Evolutionary conservation across 2,888 invertebrate genomes (phyloP), one percentile per base, ranked within the genome.

Genomic region (Lycophotia porphyrea): DNA sequence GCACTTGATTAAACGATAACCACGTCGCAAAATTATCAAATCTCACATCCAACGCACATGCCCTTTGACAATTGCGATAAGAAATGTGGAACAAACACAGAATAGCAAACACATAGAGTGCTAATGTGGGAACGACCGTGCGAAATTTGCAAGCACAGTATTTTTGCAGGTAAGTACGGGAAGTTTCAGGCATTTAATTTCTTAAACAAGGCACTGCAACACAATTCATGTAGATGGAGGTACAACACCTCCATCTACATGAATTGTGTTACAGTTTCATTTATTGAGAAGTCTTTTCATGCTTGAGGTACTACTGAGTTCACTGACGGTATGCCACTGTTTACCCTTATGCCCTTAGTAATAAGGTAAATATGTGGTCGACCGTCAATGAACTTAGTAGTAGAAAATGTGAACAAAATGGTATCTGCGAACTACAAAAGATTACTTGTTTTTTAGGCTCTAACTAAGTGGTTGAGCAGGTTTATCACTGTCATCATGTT

Each of bases 21-120:
- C 80, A 75, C 75, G 71, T 78, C 67, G 78, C 82, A 67, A 78
- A 75, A 76, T 87, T 75, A 85, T 85, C 86, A 87, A 78, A 78
- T 73, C 65, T 61, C 61, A 36, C 81, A 87, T 85, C 74, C 68
- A 74, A 84, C 80, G 76, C 73, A 78, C 82, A 77, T 80, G 79
- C 79, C 78, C 81, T 82, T 86, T 87, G 77, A 76, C 75, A 84
- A 72, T 65, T 31, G 52, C 65, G 85, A 83, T 85, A 86, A 77
- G 60, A 60, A 49, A 81, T 68, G 69, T 75, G 18, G 68, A 66
- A 81, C 81, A 42, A 76, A 55, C 77, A 71, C 27, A 73, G 67
- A 70, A 36, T 71, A 68, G 27, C 27, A 36, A 75, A 18, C 31
- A 69, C 31, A 61, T 75, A 47, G 65, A 84, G 68, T 80, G 36